Evolutionary conservation across 2,888 invertebrate genomes (phyloP), one percentile per base, ranked within the genome.

Genomic region (Cataglyphis rosenhaueri): DNA sequence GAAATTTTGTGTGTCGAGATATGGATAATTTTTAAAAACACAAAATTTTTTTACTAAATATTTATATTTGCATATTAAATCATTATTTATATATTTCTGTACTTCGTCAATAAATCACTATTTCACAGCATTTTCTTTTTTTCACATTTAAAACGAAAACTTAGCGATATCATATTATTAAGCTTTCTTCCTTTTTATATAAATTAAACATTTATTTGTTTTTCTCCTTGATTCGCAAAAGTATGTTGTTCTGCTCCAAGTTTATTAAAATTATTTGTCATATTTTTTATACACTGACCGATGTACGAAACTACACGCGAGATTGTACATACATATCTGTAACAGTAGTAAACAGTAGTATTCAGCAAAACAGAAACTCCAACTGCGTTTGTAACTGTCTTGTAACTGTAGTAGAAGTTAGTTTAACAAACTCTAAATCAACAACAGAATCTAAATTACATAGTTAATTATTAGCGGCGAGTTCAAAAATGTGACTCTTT

Each of bases 101-200:
- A 90, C 91, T 91, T 92, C 89, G 87, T 92, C 92, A 91, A 92
- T 93, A 92, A 93, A 92, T 93, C 91, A 92, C 92, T 93, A 93
- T 92, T 91, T 93, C 93, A 93, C 93, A 94, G 94, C 93, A 92
- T 92, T 91, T n/a, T 52, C 8, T 52, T n/a, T 91, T 92, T 92
- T 91, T 92, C 89, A 91, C 87, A 88, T 91, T 91, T 86, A 88
- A 92, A 91, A 88, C 88, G 81, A 88, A 91, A 91, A 91, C 89
- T 90, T 85, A 86, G 85, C 86, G 85, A 73, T 82, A 85, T 81
- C 84, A 83, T 79, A 84, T 74, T 64, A 25, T 84, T 70, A 89
- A 90, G 88, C 89, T 85, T 41, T 1, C 15, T 15, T 59, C 59
- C 15, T 21, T 29, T 59, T 18, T 55, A 41, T 44, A 70, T 74